A percentile compares a stretch with the other conserved stretches of the same genome.
Evolutionary conservation across 2,888 invertebrate genomes (phyloP).

Genomic region (Agrenia bidenticulata): DNA sequence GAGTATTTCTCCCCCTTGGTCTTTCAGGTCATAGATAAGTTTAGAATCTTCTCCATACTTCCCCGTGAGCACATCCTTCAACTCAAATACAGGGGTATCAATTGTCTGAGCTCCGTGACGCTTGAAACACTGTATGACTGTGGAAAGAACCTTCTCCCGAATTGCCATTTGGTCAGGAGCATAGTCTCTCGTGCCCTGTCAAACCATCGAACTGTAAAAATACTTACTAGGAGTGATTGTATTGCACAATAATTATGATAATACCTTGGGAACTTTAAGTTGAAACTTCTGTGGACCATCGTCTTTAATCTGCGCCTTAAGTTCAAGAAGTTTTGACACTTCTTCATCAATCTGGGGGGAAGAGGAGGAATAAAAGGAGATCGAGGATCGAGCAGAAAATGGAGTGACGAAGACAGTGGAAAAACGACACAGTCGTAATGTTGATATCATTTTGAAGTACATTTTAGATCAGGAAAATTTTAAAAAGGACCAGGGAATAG

Average conservation of each 20-base stretch:
- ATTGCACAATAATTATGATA: too few species aligned
- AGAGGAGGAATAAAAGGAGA: background rate
- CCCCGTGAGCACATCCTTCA: conserved; percentile 96
- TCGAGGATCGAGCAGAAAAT: background rate
- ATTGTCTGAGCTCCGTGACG: conserved; percentile 97
- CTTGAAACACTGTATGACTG: conserved; percentile 86
- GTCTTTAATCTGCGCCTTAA: conserved; percentile 56
- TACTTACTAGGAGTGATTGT: conserved; percentile 8
- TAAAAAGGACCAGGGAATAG: too few species aligned
- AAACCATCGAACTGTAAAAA: too few species aligned
- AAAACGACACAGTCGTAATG: too few species aligned
- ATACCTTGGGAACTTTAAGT: conserved; percentile 86
- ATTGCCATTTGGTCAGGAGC: conserved; percentile 93
- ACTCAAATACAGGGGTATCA: conserved; percentile 96
- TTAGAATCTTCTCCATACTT: conserved; percentile 99
- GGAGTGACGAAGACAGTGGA: too few species aligned
- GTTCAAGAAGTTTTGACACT: conserved; percentile 74
- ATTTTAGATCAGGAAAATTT: too few species aligned
- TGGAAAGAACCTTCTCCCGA: conserved; percentile 78
- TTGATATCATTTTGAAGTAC: too few species aligned
- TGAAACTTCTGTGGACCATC: conserved; percentile 71
- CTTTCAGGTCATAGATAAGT: conserved; percentile 95
- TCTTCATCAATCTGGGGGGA: conserved; percentile 76
- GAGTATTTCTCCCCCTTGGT: conserved; percentile 96
- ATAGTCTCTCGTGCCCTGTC: conserved; percentile 90